Evolutionary conservation across 2,113 vertebrate genomes (phyloP).

Genomic region (Marmota flaviventris): DNA sequence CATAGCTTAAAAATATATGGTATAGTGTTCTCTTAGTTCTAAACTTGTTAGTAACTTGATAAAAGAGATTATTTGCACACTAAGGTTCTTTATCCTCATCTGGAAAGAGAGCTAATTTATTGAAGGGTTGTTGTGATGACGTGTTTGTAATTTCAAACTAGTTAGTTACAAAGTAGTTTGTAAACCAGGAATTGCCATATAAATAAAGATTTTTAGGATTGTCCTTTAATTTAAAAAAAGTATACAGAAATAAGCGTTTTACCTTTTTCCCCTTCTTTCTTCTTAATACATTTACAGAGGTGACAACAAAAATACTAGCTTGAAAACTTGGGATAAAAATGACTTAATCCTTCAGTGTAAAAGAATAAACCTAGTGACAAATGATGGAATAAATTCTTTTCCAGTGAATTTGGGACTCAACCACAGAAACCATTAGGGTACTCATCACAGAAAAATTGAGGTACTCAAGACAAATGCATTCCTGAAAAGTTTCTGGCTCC

Average conservation of each 20-base stretch:
- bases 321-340: slow-evolving; percentile 82
- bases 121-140: slow-evolving; percentile 44
- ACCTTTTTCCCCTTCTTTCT: not conserved
- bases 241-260: slow-evolving; percentile 12
- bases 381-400: slow-evolving; percentile 61
- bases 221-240: slow-evolving; percentile 27
- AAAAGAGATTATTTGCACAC: slow-evolving; percentile 32
- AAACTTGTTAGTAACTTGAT: slow-evolving; percentile 41
- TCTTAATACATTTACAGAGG: slow-evolving; percentile 76
- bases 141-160: slow-evolving; percentile 50
- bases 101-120: slow-evolving; percentile 7
- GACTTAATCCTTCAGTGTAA: slow-evolving; percentile 65
- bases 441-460: slow-evolving; percentile 70
- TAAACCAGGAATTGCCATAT: slow-evolving; percentile 44
- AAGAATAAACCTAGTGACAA: slow-evolving; percentile 64
- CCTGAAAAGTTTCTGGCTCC: slow-evolving; percentile 64
- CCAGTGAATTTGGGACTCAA: slow-evolving; percentile 68
- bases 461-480: slow-evolving; percentile 23
- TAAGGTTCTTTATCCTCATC: not conserved
- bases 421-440: slow-evolving; percentile 67
- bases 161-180: slow-evolving; percentile 11
- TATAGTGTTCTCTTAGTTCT: not conserved
- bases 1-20: slow-evolving; percentile 13
- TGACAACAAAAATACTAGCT: slow-evolving; percentile 74
- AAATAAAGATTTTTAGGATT: slow-evolving; percentile 39